Conservation (phyloP, 1,140 invertebrate genomes). For the Drosophila elegans region DNA sequence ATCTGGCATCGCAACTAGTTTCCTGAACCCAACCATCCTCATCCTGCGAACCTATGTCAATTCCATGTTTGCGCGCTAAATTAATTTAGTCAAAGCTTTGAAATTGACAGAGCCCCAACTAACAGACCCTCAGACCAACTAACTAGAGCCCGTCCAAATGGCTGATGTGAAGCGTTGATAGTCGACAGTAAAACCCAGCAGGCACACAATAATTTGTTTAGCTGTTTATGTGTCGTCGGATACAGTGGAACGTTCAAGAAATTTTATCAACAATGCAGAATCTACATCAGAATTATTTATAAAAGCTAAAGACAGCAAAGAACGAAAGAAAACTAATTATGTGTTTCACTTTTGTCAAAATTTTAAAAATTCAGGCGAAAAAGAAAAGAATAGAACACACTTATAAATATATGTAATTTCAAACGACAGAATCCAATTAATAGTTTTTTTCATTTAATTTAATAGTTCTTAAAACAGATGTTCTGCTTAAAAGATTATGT, state of each 20-base stretch:
- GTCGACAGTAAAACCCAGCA: constrained; percentile 39
- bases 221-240: constrained; percentile 13
- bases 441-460: too few relatives aligned
- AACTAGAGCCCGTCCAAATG: constrained; percentile 19
- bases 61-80: constrained; percentile 78
- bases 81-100: constrained; percentile 78
- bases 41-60: constrained; percentile 43
- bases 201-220: constrained; percentile 53
- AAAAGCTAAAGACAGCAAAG: too few relatives aligned
- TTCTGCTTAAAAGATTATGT: background rate
- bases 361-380: too few relatives aligned
- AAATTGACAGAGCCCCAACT: constrained; percentile 34
- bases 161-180: constrained; percentile 47
- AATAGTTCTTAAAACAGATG: background rate
- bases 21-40: constrained; percentile 1
- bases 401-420: too few relatives aligned
- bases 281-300: too few relatives aligned
- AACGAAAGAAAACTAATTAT: too few relatives aligned
- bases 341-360: too few relatives aligned
- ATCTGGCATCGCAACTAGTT: constrained; percentile 28
- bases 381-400: too few relatives aligned
- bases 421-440: too few relatives aligned
- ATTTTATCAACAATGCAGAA: too few relatives aligned
- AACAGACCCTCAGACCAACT: constrained; percentile 44
- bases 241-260: constrained; percentile 11